Evolutionary conservation across 2,113 vertebrate genomes (phyloP), one percentile per base, ranked within the genome.

Genomic region (Nymphicus hollandicus): DNA sequence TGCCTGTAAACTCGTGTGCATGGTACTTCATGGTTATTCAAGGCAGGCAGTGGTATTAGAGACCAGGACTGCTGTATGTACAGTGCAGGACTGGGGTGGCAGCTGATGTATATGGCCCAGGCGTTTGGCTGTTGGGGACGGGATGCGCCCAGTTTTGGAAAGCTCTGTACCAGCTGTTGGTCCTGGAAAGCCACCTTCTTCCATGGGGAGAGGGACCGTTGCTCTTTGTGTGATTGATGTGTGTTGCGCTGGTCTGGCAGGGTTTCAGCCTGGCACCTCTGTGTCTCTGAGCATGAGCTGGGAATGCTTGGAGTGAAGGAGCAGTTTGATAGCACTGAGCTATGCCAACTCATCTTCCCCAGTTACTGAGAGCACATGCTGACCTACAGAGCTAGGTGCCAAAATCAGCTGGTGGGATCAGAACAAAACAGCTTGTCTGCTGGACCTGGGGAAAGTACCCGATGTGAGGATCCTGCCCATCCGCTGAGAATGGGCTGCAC

Each of bases 81-180:
- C 39, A 16, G 81, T 31, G 47, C 17, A 13, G 63, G 47, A 49
- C 39, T 66, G 35, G n/a, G 58, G 5, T 37, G 41, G 46, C 49
- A 58, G 64, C 39, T 60, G 50, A 23, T 13, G 27, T 47, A 24
- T 13, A 10, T 13, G 43, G 0, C n/a, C 15, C 25, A 37, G 39
- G 14, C 2, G 0, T 71, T 47, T 22, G 31, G 22, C 58, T 49
- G 43, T 43, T 4, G 9, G n/a, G 12, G 14, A 29, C 23, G 29
- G 27, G 58, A 11, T 49, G 5, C 13, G 8, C 39, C 18, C 16
- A 7, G 31, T 49, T 82, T 78, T 0, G 10, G 71, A 55, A 78
- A 63, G 58, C 41, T 68, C 41, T 39, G 31, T 0, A 3, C 39
- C 13, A 27, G 10, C 31, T 55, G 19, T 78, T 0, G 0, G 5